Evolutionary conservation across 2,797 vertebrate species (phyloP).

Genomic region (Huso huso): DNA sequence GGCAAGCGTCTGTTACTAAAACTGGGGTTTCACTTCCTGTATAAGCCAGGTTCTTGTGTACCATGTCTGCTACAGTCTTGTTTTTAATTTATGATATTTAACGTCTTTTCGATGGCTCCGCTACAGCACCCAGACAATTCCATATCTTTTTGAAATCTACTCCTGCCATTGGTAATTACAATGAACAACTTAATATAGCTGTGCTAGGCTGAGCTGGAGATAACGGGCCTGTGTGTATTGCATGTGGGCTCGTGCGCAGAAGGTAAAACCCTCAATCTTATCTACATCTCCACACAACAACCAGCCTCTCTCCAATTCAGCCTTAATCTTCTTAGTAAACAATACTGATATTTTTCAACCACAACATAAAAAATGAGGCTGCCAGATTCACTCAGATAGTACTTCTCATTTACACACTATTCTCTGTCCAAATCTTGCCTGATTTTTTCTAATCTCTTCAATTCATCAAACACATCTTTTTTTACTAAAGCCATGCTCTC

Average conservation of each 20-base stretch:
- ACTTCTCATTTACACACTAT: conserved; percentile 78
- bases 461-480: conserved; percentile 69
- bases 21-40: no score
- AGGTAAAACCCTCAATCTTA: conserved; percentile 86
- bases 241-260: conserved; percentile 62
- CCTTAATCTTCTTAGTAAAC: conserved; percentile 98
- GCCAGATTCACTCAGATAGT: conserved; percentile 74
- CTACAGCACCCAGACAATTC: conserved; percentile 16
- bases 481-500: conserved; percentile 46
- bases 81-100: neutral
- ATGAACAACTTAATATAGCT: conserved; percentile 92
- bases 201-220: conserved; percentile 75
- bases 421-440: conserved; percentile 67
- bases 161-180: conserved; percentile 91
- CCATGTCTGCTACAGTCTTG: neutral
- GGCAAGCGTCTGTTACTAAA: no score
- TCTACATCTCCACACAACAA: conserved; percentile 96
- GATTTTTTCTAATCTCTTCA: conserved; percentile 74
- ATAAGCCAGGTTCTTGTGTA: no score
- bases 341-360: conserved; percentile 96
- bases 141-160: conserved; percentile 84
- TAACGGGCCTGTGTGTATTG: conserved; percentile 69
- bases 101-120: neutral
- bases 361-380: conserved; percentile 68
- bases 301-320: conserved; percentile 93